phyloP scores from a whole-genome alignment of 2,113 vertebrate species.

The Callithrix jacchus region DNA sequence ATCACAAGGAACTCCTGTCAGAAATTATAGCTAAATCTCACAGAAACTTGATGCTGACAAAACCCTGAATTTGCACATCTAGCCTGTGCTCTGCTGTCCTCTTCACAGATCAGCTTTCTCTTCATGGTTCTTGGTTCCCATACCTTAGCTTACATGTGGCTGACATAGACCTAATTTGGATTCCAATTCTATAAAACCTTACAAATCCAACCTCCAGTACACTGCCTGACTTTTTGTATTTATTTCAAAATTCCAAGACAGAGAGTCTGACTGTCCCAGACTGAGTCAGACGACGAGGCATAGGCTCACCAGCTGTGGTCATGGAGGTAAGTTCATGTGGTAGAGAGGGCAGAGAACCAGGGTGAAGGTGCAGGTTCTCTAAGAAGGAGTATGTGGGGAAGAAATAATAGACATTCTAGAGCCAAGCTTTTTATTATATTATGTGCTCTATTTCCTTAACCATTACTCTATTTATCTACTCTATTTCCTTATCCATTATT shows the following conservation, averaged over 20 bases:
- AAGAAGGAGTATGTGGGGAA: neutral
- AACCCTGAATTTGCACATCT: neutral
- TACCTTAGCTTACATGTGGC: neutral
- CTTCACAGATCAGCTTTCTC: neutral
- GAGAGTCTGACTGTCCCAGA: neutral
- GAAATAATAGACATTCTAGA: neutral
- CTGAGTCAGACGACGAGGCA: neutral
- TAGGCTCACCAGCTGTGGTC: neutral
- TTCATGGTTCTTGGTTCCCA: neutral
- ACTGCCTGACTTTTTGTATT: neutral
- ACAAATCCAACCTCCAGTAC: neutral
- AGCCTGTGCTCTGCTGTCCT: neutral
- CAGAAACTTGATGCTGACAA: neutral
- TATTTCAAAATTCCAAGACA: slow-evolving; percentile 26
- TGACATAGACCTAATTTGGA: neutral
- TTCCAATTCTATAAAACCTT: neutral
- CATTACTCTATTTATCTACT: neutral
- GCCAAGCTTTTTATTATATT: neutral
- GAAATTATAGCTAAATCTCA: neutral
- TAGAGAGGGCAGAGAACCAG: neutral
- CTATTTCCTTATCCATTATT: no score
- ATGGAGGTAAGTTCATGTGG: neutral
- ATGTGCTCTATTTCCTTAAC: neutral
- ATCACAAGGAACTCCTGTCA: neutral
- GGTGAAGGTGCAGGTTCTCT: neutral